Base-by-base conservation (phyloP, 2,888 invertebrate genomes). In the Imbricaverruca yamaguchii region DNA sequence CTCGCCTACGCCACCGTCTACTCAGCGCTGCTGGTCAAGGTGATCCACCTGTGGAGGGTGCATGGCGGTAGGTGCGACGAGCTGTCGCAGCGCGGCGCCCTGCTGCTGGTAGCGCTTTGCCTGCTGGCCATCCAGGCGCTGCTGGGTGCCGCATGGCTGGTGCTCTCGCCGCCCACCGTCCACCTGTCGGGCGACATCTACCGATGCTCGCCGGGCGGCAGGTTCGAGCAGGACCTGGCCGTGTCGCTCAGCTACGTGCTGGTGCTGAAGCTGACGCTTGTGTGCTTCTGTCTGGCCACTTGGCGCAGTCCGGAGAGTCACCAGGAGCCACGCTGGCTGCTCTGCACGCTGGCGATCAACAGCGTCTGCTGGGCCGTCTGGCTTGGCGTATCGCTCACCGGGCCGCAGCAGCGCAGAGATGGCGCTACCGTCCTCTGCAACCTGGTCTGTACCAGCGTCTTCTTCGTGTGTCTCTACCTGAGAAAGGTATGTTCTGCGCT, bases 131-230 rank as follows among this genome's bases (percentile, higher is more conserved):
- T 89, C 13, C 88, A 89, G 85, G 85, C 87, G 39, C 85, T 87
- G 79, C 85, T 89, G 55, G 86, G 86, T 25, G 85, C 86, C 7
- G 87, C 88, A 74, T 88, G 89, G 88, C 85, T 89, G 25, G 86
- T 88, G 69, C 84, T 89, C 9, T 86, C 86, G 74, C 86, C 86
- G 0, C 87, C 88, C 0, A 84, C 85, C 21, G 86, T 86, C 39
- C 85, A 85, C 53, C 63, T 84, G 15, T 82, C 83, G 21, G 84
- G 83, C 21, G 81, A 82, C 18, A 81, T 83, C 0, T 84, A 83
- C 83, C 81, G 86, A 13, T 88, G 88, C 84, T 84, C 86, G 15
- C 87, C 87, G 4, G 84, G 85, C 53, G 86, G 86, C 79, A 86
- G 85, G 81, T 87, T 87, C 82, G 87, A 88, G 83, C 85, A 86